Base-by-base conservation (phyloP, 2,113 vertebrate species). In the Dendropsophus ebraccatus region DNA sequence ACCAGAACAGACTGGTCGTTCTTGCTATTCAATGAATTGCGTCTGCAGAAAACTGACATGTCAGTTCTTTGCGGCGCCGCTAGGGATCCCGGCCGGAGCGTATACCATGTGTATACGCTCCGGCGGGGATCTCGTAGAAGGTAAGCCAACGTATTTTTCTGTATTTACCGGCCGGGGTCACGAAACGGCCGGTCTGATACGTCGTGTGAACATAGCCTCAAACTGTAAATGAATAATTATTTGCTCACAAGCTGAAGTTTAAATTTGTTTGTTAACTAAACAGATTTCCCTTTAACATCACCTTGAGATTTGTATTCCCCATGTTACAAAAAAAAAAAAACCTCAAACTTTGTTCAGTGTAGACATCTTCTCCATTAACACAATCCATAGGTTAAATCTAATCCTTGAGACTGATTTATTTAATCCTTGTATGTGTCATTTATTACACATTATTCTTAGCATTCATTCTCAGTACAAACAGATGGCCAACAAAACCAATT, bases 401-500 rank as follows among this genome's bases (percentile, higher is more conserved):
- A 87, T 90, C 91, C 91, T 86, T 89, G 87, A 89, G 91, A 92
- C 37, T 88, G 89, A 91, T 90, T 91, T 91, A 91, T 90, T 90
- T 91, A 92, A 92, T 92, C 91, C 91, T 90, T 67, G 88, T 89
- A 92, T 87, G 88, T 88, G 91, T 88, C 75, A 87, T 90, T 93
- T 91, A 91, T 94, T 91, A 86, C 90, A 89, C 91, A 88, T 89
- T 88, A 87, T 89, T 91, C 90, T 89, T 88, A 60, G 87, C 82
- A 54, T 88, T 91, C 87, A 82, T 89, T 92, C 90, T 88, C 56
- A 77, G 91, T 85, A 91, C 90, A 93, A 94, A 93, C 95, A 97
- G 95, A 95, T 95, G 94, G 95, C 94, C 94, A 92, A 92, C 88
- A 84, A 93, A 97, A 93, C 91, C 93, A 94, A 93, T 96, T 96